Percentiles rank a stretch among this genome's conserved stretches.
phyloP scores from a whole-genome alignment of 2,797 vertebrate genomes.

The Anas capensis region DNA sequence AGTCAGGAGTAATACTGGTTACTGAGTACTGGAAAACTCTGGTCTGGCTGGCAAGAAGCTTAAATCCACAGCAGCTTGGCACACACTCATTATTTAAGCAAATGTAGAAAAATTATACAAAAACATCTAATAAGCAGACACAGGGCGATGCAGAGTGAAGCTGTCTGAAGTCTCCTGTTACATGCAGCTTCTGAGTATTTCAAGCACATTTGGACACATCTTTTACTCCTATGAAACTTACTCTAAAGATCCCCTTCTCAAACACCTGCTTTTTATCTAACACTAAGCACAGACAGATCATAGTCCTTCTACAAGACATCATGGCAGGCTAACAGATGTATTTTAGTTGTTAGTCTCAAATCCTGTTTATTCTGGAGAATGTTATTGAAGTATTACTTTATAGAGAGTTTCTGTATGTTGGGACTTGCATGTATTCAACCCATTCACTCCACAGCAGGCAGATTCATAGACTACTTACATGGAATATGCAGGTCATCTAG shows the following conservation, averaged over 20 bases:
- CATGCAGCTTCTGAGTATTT: neutral
- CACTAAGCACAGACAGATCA: rapidly evolving
- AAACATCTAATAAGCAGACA: rapidly evolving
- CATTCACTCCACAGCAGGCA: neutral
- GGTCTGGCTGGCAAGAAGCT: neutral
- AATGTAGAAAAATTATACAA: neutral
- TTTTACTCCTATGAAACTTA: neutral
- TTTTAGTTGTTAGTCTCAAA: neutral
- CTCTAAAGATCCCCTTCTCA: neutral
- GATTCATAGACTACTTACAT: neutral
- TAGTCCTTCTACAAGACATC: neutral
- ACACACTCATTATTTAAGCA: neutral
- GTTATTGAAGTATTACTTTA: neutral
- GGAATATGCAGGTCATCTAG: rapidly evolving
- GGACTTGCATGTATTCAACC: neutral
- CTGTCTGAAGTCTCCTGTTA: neutral
- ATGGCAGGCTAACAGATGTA: neutral
- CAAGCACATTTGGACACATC: rapidly evolving
- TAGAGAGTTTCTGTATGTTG: neutral
- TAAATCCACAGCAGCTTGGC: neutral
- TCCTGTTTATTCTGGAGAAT: neutral
- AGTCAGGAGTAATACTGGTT: neutral
- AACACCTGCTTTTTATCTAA: neutral
- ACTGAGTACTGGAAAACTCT: neutral
- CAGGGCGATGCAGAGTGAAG: neutral